A percentile compares a stretch with the other conserved stretches of the same genome.
These are phyloP conservation scores for Aporrectodea caliginosa DNA, from an alignment of 1,140 invertebrate genomes.

Conservation along the genomic window DNA sequence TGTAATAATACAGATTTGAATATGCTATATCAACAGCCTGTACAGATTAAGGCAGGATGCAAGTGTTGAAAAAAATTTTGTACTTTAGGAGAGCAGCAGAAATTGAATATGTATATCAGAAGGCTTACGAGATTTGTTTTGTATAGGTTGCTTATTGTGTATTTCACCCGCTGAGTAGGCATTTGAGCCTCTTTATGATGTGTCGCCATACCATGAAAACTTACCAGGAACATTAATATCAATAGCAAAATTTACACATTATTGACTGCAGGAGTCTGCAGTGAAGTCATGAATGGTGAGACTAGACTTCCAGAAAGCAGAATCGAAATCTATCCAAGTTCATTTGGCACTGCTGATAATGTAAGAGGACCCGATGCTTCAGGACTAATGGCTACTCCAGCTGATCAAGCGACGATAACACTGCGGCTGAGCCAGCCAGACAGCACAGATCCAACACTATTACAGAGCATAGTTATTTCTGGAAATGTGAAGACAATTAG, in stretches of 20 bases:
- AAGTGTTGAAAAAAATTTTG: no score
- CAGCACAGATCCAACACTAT: background rate
- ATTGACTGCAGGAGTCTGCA: background rate
- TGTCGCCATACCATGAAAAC: no score
- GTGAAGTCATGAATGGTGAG: background rate
- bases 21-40: no score
- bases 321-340: background rate
- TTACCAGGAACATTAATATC: no score
- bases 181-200: no score
- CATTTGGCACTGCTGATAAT: background rate
- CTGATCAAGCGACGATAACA: background rate
- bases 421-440: background rate
- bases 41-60: no score
- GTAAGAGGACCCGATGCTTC: background rate
- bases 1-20: no score
- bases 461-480: background rate
- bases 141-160: no score
- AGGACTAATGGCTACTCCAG: background rate
- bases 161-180: no score
- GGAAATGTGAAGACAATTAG: background rate
- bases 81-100: no score
- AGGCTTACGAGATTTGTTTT: no score
- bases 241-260: background rate
- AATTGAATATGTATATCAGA: no score
- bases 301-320: background rate